Conservation (phyloP, 2,888 invertebrate species). For the Sepiola atlantica region DNA sequence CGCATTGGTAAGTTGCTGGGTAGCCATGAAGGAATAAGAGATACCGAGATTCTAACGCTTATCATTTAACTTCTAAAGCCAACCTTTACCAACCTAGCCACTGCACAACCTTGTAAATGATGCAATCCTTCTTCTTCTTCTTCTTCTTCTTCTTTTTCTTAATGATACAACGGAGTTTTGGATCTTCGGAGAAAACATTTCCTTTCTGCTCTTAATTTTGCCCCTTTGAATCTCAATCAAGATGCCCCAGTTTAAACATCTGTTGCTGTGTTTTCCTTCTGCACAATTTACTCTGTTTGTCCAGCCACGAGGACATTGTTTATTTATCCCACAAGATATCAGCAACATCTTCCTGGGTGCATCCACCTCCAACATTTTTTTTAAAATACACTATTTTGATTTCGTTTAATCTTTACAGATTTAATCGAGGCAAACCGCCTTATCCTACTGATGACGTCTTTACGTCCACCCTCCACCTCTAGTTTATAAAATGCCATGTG, state of each 20-base stretch:
- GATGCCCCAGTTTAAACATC: neutral
- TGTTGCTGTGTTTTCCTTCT: neutral
- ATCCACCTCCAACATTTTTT: neutral
- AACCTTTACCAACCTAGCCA: too few relatives aligned
- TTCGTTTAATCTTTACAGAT: neutral
- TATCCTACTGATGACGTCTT: neutral
- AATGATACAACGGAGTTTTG: neutral
- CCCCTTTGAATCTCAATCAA: neutral
- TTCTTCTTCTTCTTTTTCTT: neutral
- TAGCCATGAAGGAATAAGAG: too few relatives aligned
- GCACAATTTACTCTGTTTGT: neutral
- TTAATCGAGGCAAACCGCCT: neutral
- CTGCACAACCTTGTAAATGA: too few relatives aligned
- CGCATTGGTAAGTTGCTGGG: too few relatives aligned
- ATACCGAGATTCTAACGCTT: too few relatives aligned
- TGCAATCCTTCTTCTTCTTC: too few relatives aligned
- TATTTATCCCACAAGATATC: neutral
- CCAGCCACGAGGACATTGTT: neutral
- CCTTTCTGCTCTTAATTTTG: neutral
- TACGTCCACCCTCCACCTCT: neutral
- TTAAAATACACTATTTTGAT: neutral
- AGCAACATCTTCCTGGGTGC: neutral
- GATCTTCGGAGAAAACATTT: neutral
- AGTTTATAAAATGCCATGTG: neutral
- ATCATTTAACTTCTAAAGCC: too few relatives aligned